phyloP scores from a whole-genome alignment of 2,797 vertebrate genomes.

The Brachymystax lenok region DNA sequence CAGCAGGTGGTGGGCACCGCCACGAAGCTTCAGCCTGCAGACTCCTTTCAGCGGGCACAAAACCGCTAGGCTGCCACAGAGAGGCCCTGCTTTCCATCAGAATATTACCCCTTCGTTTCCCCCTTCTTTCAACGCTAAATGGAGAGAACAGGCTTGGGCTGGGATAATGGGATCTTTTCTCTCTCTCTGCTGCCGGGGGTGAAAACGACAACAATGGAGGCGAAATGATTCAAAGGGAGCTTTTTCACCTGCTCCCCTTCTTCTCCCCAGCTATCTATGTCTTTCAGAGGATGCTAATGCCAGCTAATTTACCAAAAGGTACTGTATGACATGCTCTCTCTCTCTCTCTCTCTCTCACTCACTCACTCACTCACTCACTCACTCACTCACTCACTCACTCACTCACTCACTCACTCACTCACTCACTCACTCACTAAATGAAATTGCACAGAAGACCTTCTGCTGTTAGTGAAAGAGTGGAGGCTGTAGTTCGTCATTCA shows the following conservation, averaged over 20 bases:
- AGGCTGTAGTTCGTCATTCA: constrained; percentile 61
- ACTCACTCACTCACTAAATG: constrained; percentile 18
- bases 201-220: constrained; percentile 74
- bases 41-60: constrained; percentile 81
- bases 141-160: constrained; percentile 79
- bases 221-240: constrained; percentile 78
- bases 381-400: constrained; percentile 7
- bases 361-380: constrained; percentile 17
- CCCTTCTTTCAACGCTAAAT: constrained; percentile 74
- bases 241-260: constrained; percentile 78
- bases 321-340: constrained; percentile 61
- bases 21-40: constrained; percentile 67
- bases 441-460: constrained; percentile 41
- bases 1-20: constrained; percentile 85
- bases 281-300: constrained; percentile 78
- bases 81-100: constrained; percentile 78
- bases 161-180: constrained; percentile 80
- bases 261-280: constrained; percentile 59
- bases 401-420: constrained; percentile 6
- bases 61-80: constrained; percentile 74
- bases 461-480: constrained; percentile 62
- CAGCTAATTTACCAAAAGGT: constrained; percentile 68
- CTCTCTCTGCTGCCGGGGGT: constrained; percentile 70
- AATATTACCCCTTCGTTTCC: constrained; percentile 74
- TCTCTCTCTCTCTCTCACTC: not conserved